These are phyloP conservation scores for Lithobates pipiens DNA, from an alignment of 2,797 vertebrate genomes.

Conservation along the genomic window DNA sequence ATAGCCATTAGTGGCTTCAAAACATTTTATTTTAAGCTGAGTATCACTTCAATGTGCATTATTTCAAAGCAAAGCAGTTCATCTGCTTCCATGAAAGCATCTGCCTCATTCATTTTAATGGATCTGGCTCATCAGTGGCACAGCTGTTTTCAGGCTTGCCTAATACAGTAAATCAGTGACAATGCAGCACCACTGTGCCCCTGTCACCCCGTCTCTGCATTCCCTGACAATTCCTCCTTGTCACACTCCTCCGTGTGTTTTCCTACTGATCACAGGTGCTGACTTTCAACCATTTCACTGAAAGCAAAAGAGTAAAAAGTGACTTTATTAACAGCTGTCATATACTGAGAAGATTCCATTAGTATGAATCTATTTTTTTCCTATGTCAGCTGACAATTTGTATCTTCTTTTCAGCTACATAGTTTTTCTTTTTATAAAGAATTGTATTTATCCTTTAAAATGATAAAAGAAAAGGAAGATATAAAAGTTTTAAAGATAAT, in stretches of 20 bases:
- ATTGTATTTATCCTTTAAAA: background rate
- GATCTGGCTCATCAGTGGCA: constrained; percentile 1
- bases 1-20: background rate
- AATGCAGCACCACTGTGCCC: background rate
- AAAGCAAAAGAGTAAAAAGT: background rate
- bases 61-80: constrained; percentile 2
- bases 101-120: constrained; percentile 7
- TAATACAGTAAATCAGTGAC: background rate
- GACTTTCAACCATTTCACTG: background rate
- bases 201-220: background rate
- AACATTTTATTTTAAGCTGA: background rate
- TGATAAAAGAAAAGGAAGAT: background rate
- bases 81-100: background rate
- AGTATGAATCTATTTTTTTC: background rate
- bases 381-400: background rate
- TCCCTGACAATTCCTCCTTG: background rate
- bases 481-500: background rate
- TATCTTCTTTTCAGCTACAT: background rate
- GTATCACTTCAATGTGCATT: background rate
- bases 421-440: background rate
- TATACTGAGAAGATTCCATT: background rate
- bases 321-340: background rate
- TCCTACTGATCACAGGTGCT: background rate
- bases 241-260: background rate
- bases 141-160: constrained; percentile 1